Evolutionary conservation across 2,113 vertebrate genomes (phyloP).

Genomic region (Antennarius striatus): DNA sequence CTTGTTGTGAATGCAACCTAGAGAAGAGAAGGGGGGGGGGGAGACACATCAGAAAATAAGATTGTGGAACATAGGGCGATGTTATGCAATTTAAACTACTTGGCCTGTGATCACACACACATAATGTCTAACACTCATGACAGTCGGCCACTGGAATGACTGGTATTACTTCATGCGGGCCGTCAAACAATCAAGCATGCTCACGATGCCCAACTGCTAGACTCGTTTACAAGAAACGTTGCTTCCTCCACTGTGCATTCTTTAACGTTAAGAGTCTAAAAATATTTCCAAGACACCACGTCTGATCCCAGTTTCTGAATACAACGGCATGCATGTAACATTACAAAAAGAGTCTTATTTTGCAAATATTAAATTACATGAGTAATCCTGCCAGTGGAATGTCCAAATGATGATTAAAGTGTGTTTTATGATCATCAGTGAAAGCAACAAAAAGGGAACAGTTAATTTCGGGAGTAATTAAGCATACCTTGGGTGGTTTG

Average conservation of each 20-base stretch:
- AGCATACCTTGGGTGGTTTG: constrained; percentile 83
- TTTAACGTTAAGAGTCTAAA: too few relatives aligned
- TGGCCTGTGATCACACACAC: not conserved
- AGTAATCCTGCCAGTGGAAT: not conserved
- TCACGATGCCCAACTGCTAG: not conserved
- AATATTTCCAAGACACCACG: too few relatives aligned
- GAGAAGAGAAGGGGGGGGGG: not conserved
- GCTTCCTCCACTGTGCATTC: not conserved
- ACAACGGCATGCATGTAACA: too few relatives aligned
- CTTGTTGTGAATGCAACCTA: constrained; percentile 83
- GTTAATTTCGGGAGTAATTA: not conserved
- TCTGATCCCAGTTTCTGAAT: too few relatives aligned
- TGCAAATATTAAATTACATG: too few relatives aligned
- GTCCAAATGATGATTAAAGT: not conserved
- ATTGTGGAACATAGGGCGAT: not conserved
- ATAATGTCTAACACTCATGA: not conserved
- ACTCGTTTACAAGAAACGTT: not conserved
- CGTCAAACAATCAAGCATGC: not conserved
- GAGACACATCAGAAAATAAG: not conserved
- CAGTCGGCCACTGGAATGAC: constrained; percentile 22
- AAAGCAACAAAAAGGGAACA: too few relatives aligned
- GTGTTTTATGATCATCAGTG: too few relatives aligned
- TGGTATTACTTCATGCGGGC: constrained; percentile 8
- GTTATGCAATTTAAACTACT: constrained; percentile 15
- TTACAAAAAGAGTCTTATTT: too few relatives aligned